Evolutionary conservation across 2,797 vertebrate species (phyloP), one percentile per base, ranked within the genome.

Genomic region (Anguilla anguilla): DNA sequence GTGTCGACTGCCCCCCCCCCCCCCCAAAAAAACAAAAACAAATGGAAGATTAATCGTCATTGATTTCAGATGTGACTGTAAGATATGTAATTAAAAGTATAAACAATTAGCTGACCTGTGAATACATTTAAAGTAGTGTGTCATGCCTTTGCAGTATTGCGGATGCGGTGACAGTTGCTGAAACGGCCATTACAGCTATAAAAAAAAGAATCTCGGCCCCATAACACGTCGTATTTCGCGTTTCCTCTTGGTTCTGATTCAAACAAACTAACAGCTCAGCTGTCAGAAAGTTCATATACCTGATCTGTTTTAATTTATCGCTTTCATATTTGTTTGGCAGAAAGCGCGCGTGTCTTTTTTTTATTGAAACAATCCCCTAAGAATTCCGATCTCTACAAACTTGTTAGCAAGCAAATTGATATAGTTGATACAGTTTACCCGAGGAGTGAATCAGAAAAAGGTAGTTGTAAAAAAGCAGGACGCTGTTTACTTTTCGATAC

Each of bases 401-500:
- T 85, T 85, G n/a, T 25, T 67, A 39, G 11, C 61, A 46, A 85
- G 25, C 13, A 53, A 53, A 53, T 49, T 46, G 43, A 46, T 46
- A 46, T 46, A 46, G 43, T 46, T 46, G 43, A 35, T 43, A 31
- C 2, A 22, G 49, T 53, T 83, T 53, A 13, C 22, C 22, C 25
- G n/a, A 86, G 83, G 64, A 49, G 79, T 59, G 19, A 17, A 69
- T 55, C 74, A 35, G 83, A n/a, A 31, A 69, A 59, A 46, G 31
- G n/a, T 35, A 53, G 59, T 83, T 81, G 74, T 85, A 35, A 72
- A 59, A 86, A 81, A 67, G 22, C 57, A 35, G 81, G 43, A 31
- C 83, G 64, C 46, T 88, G 86, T 89, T 89, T 89, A 87, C 69
- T 77, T 88, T 89, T 43, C 5, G 86, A 88, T 7, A 51, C 22